phyloP scores from a whole-genome alignment of 2,888 invertebrate genomes.

The Lochmaea crataegi region DNA sequence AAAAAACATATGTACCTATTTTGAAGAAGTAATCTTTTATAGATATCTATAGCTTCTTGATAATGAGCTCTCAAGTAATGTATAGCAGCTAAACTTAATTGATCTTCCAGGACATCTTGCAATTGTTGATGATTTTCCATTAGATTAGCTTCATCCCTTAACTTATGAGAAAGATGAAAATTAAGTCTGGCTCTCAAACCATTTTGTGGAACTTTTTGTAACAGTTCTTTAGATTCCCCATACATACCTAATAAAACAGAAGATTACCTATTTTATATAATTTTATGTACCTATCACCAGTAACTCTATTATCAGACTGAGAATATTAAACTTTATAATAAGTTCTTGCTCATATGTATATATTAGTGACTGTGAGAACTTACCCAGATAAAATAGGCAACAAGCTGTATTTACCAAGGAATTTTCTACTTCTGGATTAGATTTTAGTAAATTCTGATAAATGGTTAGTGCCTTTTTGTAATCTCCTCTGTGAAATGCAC shows the following conservation, averaged over 20 bases:
- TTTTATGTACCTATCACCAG: neutral
- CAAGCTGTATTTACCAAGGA: constrained; percentile 87
- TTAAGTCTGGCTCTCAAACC: constrained; percentile 80
- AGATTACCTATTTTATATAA: neutral
- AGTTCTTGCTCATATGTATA: neutral
- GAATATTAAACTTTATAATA: constrained; percentile 2
- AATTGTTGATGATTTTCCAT: constrained; percentile 87
- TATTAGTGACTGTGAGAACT: constrained; percentile 13
- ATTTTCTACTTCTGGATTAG: constrained; percentile 71
- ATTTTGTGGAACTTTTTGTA: constrained; percentile 71
- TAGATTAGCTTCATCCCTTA: constrained; percentile 86
- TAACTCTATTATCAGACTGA: no score
- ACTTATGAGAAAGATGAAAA: constrained; percentile 94
- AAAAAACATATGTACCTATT: constrained; percentile 77
- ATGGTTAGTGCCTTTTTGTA: constrained; percentile 84
- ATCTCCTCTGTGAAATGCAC: constrained; percentile 95
- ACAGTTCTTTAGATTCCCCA: constrained; percentile 75
- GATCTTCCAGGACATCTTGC: constrained; percentile 92
- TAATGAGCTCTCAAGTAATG: constrained; percentile 97
- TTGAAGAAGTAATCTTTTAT: constrained; percentile 91
- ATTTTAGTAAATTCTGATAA: constrained; percentile 71
- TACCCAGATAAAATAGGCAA: constrained; percentile 94
- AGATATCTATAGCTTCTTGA: constrained; percentile 98
- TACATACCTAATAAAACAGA: constrained; percentile 73
- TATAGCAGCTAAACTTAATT: constrained; percentile 93